Evolutionary conservation across 2,888 invertebrate genomes (phyloP), one percentile per base, ranked within the genome.

Genomic region (Troides helena): DNA sequence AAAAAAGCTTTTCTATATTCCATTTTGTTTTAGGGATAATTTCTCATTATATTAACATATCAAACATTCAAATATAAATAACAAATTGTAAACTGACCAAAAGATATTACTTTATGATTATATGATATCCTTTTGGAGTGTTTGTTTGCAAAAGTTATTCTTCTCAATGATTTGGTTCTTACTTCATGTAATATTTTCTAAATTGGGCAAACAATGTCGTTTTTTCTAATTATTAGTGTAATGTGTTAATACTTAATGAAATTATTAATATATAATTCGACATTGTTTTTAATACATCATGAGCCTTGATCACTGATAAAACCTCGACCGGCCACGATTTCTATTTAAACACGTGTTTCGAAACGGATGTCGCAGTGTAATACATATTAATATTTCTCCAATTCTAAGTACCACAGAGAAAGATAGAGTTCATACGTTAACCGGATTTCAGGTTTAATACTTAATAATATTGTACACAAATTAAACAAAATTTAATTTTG

Each of bases 261-360:
- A 12, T 46, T 14, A 46, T 46, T 53, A 53, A 53, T 53, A n/a
- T 53, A n/a, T 53, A 53, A 53, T 7, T 53, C 6, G 6, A 53
- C 6, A 53, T 53, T n/a, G 6, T 53, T 53, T 53, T 10, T 53
- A 53, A 18, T 14, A 53, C n/a, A 18, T 50, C 50, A 18, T 53
- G 53, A 5, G 18, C 7, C 53, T 53, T 53, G 53, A 53, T 53
- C 6, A 53, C 53, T 46, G n/a, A 53, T 53, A 53, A n/a, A 53
- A n/a, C 53, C 12, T n/a, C n/a, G 56, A 23, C 21, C 23, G 25
- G 57, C 21, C 65, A 65, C 57, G 43, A 65, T 0, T 25, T 46
- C 23, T 65, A 18, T 61, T 56, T 59, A n/a, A 65, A 25, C 65
- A 65, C 46, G 65, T 58, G 43, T 59, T 65, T 2, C 57, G 23